These are phyloP conservation scores for Phorcus lineatus DNA, from an alignment of 2,888 invertebrate species.

Conservation along the genomic window DNA sequence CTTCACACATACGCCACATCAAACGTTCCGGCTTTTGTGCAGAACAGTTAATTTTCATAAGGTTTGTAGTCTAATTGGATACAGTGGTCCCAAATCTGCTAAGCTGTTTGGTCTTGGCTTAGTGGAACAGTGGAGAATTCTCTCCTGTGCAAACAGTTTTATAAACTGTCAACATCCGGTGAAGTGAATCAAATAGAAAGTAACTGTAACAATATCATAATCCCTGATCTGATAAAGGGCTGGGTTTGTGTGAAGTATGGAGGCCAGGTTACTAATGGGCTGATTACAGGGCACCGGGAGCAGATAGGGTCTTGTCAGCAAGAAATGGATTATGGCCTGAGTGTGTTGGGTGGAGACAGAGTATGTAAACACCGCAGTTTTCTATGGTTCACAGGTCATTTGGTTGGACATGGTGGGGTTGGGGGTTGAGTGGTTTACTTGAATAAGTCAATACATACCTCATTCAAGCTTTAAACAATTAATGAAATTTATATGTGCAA, in stretches of 20 bases:
- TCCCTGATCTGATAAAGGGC: not conserved
- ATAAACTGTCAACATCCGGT: not conserved
- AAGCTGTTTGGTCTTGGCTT: not conserved
- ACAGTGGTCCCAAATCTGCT: not conserved
- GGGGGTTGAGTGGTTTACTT: too few relatives aligned
- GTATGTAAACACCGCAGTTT: too few relatives aligned
- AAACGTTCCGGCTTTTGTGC: not conserved
- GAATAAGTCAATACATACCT: too few relatives aligned
- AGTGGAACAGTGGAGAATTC: not conserved
- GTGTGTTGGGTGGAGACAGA: too few relatives aligned
- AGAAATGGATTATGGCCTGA: too few relatives aligned
- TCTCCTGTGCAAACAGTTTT: not conserved
- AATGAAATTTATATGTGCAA: too few relatives aligned
- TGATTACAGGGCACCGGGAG: too few relatives aligned
- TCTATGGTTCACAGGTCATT: too few relatives aligned
- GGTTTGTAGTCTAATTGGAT: not conserved
- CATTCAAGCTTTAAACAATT: too few relatives aligned
- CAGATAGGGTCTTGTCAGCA: too few relatives aligned
- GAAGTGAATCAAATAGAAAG: not conserved
- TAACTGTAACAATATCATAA: not conserved
- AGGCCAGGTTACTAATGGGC: too few relatives aligned
- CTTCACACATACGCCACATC: not conserved
- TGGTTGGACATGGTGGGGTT: too few relatives aligned
- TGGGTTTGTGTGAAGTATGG: not conserved
- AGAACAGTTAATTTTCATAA: not conserved